phyloP scores from a whole-genome alignment of 2,888 invertebrate species.

The Apotomis capreana region DNA sequence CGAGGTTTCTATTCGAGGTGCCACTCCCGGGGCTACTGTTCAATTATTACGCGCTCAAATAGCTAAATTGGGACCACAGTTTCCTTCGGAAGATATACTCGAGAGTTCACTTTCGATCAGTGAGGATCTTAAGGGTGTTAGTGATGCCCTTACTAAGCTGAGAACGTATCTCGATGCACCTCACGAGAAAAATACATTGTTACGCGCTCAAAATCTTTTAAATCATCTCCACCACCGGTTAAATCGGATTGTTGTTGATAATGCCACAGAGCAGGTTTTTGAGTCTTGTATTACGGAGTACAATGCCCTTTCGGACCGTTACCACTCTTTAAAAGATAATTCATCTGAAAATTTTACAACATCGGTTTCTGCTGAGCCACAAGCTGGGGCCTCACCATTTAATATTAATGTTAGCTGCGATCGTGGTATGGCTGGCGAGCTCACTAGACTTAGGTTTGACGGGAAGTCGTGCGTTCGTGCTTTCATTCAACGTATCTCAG shows the following conservation, averaged over 20 bases:
- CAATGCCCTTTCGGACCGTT: not conserved
- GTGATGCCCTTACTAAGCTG: not conserved
- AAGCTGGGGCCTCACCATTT: not conserved
- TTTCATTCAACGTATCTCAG: slow-evolving; percentile 19
- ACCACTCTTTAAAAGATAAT: not conserved
- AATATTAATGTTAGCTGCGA: slow-evolving; percentile 20
- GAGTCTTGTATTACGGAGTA: not conserved
- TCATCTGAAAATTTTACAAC: not conserved
- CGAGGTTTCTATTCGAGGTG: slow-evolving; percentile 4
- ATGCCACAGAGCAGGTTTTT: not conserved
- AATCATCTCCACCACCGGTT: slow-evolving; percentile 5
- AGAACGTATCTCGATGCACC: not conserved
- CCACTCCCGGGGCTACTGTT: not conserved
- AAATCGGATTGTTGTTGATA: not conserved
- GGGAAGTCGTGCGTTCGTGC: slow-evolving; percentile 16
- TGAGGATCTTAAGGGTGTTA: slow-evolving; percentile 6
- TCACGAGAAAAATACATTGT: not conserved
- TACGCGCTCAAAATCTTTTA: slow-evolving; percentile 10
- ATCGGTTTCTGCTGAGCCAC: not conserved
- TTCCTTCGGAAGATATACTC: slow-evolving; percentile 13
- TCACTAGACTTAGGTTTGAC: not conserved
- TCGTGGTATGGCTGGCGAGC: not conserved
- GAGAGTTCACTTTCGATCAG: not conserved
- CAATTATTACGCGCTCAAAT: slow-evolving; percentile 5
- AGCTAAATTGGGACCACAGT: not conserved